Conservation (phyloP, 2,113 vertebrate genomes). For the Leptobrachium ailaonicum region DNA sequence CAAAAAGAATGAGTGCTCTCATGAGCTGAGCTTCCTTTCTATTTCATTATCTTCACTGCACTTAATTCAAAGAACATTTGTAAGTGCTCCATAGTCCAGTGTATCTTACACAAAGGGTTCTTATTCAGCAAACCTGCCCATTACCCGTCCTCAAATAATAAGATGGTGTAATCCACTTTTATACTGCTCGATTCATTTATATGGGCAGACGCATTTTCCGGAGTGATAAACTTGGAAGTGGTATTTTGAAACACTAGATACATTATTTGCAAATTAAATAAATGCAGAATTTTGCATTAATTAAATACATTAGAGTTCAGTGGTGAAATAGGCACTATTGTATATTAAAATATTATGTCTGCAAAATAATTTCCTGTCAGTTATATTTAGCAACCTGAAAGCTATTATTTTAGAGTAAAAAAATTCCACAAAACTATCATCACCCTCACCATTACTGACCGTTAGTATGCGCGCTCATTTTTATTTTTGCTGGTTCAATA, state of each 20-base stretch:
- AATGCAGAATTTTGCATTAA: neutral
- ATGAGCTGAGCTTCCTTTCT: no score
- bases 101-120: neutral
- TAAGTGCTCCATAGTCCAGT: constrained; percentile 3
- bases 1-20: no score
- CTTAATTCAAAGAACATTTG: constrained; percentile 2
- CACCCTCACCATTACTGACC: no score
- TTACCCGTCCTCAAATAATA: neutral
- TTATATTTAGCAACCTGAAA: no score
- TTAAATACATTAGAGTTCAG: constrained; percentile 11
- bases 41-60: neutral
- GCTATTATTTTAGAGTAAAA: no score
- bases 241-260: neutral
- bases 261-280: neutral
- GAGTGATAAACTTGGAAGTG: neutral
- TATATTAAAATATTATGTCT: neutral
- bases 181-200: neutral
- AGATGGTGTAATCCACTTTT: constrained; percentile 4
- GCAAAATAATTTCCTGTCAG: no score
- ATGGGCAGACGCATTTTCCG: constrained; percentile 1
- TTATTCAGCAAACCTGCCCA: neutral
- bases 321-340: neutral
- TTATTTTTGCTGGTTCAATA: no score
- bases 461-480: no score
- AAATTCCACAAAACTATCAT: no score